Evolutionary conservation across 2,888 invertebrate genomes (phyloP).

Genomic region (Meandrusa payeni): DNA sequence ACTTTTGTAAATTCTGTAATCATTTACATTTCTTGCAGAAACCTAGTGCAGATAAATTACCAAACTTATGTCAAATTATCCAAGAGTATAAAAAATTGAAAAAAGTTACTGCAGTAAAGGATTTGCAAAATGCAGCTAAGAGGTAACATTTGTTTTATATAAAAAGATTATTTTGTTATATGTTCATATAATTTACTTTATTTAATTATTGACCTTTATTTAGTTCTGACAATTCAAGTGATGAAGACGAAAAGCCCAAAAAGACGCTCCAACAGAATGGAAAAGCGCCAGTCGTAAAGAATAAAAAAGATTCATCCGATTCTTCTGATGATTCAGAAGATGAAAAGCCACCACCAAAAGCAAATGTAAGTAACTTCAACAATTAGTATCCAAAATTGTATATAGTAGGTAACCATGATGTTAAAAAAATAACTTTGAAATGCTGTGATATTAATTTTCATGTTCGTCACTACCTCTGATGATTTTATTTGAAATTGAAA

Average conservation of each 20-base stretch:
- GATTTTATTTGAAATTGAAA: constrained; percentile 6
- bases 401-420: constrained; percentile 40
- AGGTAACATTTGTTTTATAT: constrained; percentile 24
- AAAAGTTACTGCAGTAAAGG: constrained; percentile 19
- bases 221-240: constrained; percentile 52
- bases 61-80: constrained; percentile 82
- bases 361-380: constrained; percentile 27
- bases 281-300: constrained; percentile 48
- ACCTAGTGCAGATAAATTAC: constrained; percentile 82
- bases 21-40: constrained; percentile 72
- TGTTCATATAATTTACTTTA: background rate
- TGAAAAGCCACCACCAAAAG: constrained; percentile 47
- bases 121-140: constrained; percentile 24
- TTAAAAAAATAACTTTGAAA: constrained; percentile 41
- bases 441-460: constrained; percentile 41
- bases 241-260: constrained; percentile 46
- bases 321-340: constrained; percentile 67
- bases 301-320: constrained; percentile 51
- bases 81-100: constrained; percentile 75
- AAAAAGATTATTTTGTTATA: no score
- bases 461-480: constrained; percentile 73
- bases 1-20: no score
- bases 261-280: constrained; percentile 51
- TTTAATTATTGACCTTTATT: background rate
- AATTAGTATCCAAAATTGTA: no score